Evolutionary conservation across 2,113 vertebrate genomes (phyloP), one percentile per base, ranked within the genome.

Genomic region (Psilopsiagon aymara): DNA sequence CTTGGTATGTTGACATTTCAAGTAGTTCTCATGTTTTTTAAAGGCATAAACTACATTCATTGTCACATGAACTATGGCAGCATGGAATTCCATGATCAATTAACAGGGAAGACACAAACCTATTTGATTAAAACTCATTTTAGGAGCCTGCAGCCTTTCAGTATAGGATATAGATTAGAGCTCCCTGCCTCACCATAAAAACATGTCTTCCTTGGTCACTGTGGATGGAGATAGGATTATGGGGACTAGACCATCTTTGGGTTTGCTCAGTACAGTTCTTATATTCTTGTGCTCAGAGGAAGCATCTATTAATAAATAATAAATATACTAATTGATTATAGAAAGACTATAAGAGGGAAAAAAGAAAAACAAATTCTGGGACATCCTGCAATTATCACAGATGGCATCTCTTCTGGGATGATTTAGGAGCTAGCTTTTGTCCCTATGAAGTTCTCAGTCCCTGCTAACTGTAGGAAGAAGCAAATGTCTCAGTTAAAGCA

Each of bases 1-100:
- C 76, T 83, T 4, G 0, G 7, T 17, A 3, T 7, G 17, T 29
- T 41, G 53, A 64, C 17, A 46, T n/a, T 60, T 28, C 2, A 2
- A 7, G 31, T 3, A 24, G 39, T 24, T 80, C 37, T 17, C 1
- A 2, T 4, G 7, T 14, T 28, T 62, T 85, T 63, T 29, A 53
- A 86, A 85, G 11, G 14, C 35, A 20, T 35, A 71, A 57, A 12
- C 15, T 29, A n/a, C 33, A 23, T 74, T 75, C 20, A 31, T 43
- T 69, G 13, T 31, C 60, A 37, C 2, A 41, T 17, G 24, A 86
- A n/a, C 4, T 21, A 24, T 2, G 8, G 18, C 31, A 68, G 25
- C 39, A 28, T 13, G 17, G 15, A 37, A 35, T 73, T 44, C n/a
- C 20, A 17, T 20, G 35, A 44, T 12, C n/a, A 39, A 55, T 52